A percentile compares a stretch with the other conserved stretches of the same genome.
Evolutionary conservation across 1,140 invertebrate species (phyloP).

Genomic region (Triops longicaudatus): DNA sequence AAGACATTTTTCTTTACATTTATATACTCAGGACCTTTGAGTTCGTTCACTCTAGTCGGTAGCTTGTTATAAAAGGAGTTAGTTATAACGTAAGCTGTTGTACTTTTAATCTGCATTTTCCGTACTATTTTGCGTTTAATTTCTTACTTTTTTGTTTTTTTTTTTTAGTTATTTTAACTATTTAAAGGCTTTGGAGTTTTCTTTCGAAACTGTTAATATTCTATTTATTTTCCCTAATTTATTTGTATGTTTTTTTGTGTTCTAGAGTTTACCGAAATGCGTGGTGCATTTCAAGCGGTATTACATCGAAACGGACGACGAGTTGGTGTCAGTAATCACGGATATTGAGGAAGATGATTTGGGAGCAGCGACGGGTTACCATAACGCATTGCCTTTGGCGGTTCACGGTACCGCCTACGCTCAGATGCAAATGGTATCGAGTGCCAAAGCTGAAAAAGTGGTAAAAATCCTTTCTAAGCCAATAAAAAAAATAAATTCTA

Average conservation of each 20-base stretch:
- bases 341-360: slow-evolving; percentile 59
- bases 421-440: slow-evolving; percentile 61
- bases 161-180: not conserved
- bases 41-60: no score
- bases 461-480: slow-evolving; percentile 36
- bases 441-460: slow-evolving; percentile 50
- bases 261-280: slow-evolving; percentile 37
- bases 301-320: slow-evolving; percentile 52
- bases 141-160: no score
- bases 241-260: not conserved
- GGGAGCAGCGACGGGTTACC: slow-evolving; percentile 51
- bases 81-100: no score
- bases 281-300: slow-evolving; percentile 47
- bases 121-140: no score
- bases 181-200: no score
- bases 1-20: no score
- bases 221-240: no score
- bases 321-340: slow-evolving; percentile 53
- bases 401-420: slow-evolving; percentile 62
- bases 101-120: no score
- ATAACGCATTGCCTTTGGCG: slow-evolving; percentile 59
- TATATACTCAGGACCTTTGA: no score
- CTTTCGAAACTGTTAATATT: no score
- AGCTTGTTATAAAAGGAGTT: no score
- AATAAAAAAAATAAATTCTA: not conserved